A percentile compares a stretch with the other conserved stretches of the same genome.
These are phyloP conservation scores for Phasia obesa DNA, from an alignment of 2,888 invertebrate genomes.

Conservation along the genomic window DNA sequence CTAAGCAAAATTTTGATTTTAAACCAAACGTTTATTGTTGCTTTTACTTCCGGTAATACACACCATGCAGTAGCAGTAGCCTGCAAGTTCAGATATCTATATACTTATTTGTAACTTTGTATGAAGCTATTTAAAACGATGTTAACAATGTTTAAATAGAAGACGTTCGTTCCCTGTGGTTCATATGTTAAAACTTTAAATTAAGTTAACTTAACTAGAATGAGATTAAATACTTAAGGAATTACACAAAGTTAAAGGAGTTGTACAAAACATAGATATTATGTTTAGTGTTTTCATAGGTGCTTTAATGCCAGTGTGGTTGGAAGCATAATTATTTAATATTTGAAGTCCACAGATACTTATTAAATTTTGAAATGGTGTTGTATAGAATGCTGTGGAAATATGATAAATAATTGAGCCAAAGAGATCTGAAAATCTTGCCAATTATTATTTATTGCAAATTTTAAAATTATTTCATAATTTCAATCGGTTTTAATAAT, in stretches of 20 bases:
- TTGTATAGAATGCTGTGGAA: neutral
- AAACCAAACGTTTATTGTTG: constrained; percentile 25
- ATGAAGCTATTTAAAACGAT: neutral
- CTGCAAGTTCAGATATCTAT: neutral
- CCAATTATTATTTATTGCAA: too few species aligned
- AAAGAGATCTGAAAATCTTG: too few species aligned
- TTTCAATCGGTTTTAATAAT: too few species aligned
- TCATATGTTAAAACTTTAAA: constrained; percentile 48
- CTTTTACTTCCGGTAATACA: constrained; percentile 34
- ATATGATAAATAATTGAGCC: neutral
- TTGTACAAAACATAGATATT: neutral
- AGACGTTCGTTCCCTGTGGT: constrained; percentile 24
- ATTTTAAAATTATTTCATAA: too few species aligned
- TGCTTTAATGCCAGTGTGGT: neutral
- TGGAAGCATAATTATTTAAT: constrained; percentile 15
- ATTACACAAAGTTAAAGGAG: neutral
- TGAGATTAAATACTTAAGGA: constrained; percentile 42
- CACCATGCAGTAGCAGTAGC: neutral
- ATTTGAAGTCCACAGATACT: constrained; percentile 12
- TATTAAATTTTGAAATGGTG: neutral
- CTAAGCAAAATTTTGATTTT: constrained; percentile 17
- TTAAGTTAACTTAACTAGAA: constrained; percentile 54
- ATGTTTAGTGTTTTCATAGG: constrained; percentile 11
- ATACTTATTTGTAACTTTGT: too few species aligned
- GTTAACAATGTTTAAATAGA: neutral